Evolutionary conservation across 1,140 invertebrate genomes (phyloP), one percentile per base, ranked within the genome.

Genomic region (Drosophila littoralis): DNA sequence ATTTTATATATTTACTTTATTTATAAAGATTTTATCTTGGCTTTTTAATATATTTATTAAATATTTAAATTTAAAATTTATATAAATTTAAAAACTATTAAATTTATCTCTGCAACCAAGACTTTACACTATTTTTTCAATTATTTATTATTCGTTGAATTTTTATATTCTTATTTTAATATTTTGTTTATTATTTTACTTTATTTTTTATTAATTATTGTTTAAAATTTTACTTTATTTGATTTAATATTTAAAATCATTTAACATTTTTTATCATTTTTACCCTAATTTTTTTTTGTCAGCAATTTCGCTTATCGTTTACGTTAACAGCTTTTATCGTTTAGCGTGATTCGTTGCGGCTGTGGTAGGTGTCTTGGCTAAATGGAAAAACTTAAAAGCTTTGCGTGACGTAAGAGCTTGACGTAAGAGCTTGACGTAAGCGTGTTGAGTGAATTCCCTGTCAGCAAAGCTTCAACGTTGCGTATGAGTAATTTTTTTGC

Each of bases 351-450:
- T 77, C 57, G 15, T 33, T 42, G 8, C 13, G 4, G 13, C 13
- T 4, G 9, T 15, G 79, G 79, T 82, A 52, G n/a, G 51, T 78
- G 79, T 67, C 65, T 46, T 7, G 7, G 7, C 79, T 81, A 51
- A 77, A 0, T 4, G 17, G 17, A 17, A 17, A 42, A 55, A 42
- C 38, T 58, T 15, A 6, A 43, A 33, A 13, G 36, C 40, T 46
- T 69, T 45, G 36, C 13, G 2, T 28, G 0, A 48, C 64, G 52
- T 42, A 61, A 61, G 7, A 22, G 12, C 7, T 50, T 32, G 7
- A 50, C 60, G 68, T 66, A 51, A 59, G 7, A 22, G 12, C 7
- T 50, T 32, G 7, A 50, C 60, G 68, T 66, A 51, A 59, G 33
- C 54, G 10, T 2, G 5, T 57, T 77, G 74, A 81, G 79, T 77